These are phyloP conservation scores for Drosophila tripunctata DNA, from an alignment of 2,888 invertebrate species.

Conservation along the genomic window DNA sequence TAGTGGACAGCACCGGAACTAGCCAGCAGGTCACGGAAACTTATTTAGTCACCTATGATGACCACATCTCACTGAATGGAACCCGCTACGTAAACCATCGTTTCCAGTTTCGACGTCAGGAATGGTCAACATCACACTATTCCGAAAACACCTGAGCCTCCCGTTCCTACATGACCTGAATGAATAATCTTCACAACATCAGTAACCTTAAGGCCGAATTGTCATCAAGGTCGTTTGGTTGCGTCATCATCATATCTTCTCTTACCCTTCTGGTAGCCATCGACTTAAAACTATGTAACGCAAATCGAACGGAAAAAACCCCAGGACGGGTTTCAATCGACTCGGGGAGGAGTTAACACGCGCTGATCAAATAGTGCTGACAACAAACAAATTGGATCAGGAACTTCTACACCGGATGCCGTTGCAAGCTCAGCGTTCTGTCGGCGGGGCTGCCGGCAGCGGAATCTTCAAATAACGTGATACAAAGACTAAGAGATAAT, in stretches of 20 bases:
- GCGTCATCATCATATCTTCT: background rate
- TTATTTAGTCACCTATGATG: constrained; percentile 3
- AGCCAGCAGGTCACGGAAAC: constrained; percentile 5
- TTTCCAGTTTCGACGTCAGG: background rate
- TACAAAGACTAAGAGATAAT: no score
- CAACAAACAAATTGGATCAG: no score
- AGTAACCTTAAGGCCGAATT: background rate
- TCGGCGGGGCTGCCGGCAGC: no score
- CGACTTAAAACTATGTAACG: background rate
- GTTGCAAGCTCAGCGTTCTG: background rate
- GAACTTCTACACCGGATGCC: background rate
- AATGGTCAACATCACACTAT: background rate
- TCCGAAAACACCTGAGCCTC: background rate
- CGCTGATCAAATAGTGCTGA: background rate
- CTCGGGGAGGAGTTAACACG: background rate
- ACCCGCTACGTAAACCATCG: constrained; percentile 1
- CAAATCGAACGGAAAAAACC: background rate
- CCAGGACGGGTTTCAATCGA: background rate
- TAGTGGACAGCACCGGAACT: constrained; percentile 8
- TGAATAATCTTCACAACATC: background rate
- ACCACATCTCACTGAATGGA: constrained; percentile 7
- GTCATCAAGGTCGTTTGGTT: background rate
- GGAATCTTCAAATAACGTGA: no score
- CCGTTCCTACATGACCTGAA: background rate
- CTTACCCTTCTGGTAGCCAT: background rate